A percentile compares a stretch with the other conserved stretches of the same genome.
These are phyloP conservation scores for Platichthys stellatus DNA, from an alignment of 2,113 vertebrate species.

Conservation along the genomic window DNA sequence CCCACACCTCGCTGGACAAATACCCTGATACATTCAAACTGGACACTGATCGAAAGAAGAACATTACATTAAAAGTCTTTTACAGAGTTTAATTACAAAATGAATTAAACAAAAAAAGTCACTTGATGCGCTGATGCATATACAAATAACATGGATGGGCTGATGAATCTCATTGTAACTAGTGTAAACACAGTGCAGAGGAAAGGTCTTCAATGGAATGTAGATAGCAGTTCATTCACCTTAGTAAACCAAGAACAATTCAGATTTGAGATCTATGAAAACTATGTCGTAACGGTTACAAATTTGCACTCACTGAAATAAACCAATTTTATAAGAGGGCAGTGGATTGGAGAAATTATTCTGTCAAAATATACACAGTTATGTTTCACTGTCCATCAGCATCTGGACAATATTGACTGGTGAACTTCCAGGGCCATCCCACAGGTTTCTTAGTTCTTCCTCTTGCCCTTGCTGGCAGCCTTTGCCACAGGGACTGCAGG, in stretches of 20 bases:
- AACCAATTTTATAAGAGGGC: neutral
- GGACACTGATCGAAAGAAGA: neutral
- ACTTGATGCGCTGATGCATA: constrained; percentile 17
- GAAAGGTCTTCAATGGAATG: constrained; percentile 46
- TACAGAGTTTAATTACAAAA: constrained; percentile 77
- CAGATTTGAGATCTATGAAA: constrained; percentile 5
- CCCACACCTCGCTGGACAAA: neutral
- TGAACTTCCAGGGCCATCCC: neutral
- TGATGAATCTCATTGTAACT: constrained; percentile 45
- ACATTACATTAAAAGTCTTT: constrained; percentile 30
- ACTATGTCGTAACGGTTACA: neutral
- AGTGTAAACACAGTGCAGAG: constrained; percentile 24
- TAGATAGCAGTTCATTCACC: neutral
- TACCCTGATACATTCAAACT: neutral
- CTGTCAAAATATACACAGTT: constrained; percentile 12
- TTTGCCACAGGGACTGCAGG: constrained; percentile 82
- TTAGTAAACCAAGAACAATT: neutral
- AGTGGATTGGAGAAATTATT: neutral
- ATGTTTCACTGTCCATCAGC: constrained; percentile 4
- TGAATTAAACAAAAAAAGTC: constrained; percentile 48
- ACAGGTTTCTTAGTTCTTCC: constrained; percentile 85
- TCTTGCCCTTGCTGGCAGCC: constrained; percentile 90
- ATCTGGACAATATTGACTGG: neutral
- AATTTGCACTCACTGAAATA: neutral
- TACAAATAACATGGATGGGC: constrained; percentile 17